phyloP scores from a whole-genome alignment of 2,888 invertebrate species.

The Spilarctia lutea region DNA sequence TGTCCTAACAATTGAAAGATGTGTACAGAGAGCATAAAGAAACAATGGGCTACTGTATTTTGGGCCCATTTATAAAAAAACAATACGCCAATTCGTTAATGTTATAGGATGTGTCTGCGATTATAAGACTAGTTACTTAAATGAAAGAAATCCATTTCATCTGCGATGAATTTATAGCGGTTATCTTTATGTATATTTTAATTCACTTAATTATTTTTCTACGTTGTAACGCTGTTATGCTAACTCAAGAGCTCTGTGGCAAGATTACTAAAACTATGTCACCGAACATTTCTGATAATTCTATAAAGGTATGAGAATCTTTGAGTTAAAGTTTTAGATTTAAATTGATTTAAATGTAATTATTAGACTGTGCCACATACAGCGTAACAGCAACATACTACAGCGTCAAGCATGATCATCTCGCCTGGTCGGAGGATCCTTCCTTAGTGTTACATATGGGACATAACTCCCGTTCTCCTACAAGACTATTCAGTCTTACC shows the following conservation, averaged over 20 bases:
- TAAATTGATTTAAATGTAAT: too few relatives aligned
- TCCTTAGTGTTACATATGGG: too few relatives aligned
- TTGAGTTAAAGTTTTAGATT: too few relatives aligned
- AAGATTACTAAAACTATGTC: neutral
- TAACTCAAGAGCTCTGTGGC: too few relatives aligned
- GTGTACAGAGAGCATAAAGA: conserved; percentile 3
- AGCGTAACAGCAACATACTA: too few relatives aligned
- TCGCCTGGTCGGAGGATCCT: too few relatives aligned
- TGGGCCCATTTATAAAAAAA: conserved; percentile 11
- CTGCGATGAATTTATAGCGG: too few relatives aligned
- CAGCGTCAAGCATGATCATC: too few relatives aligned
- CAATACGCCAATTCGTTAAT: neutral
- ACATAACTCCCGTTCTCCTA: too few relatives aligned
- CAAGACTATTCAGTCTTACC: too few relatives aligned
- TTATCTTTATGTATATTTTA: neutral
- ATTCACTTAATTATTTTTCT: neutral
- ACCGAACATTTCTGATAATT: neutral
- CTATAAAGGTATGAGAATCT: neutral
- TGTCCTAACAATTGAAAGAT: conserved; percentile 24
- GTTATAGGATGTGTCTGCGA: neutral
- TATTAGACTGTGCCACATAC: too few relatives aligned
- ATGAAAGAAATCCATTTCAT: neutral
- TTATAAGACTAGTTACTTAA: neutral
- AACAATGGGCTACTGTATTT: conserved; percentile 15
- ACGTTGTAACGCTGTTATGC: too few relatives aligned